These are phyloP conservation scores for Stenotaenia linearis DNA, from an alignment of 2,888 invertebrate genomes.

Conservation along the genomic window DNA sequence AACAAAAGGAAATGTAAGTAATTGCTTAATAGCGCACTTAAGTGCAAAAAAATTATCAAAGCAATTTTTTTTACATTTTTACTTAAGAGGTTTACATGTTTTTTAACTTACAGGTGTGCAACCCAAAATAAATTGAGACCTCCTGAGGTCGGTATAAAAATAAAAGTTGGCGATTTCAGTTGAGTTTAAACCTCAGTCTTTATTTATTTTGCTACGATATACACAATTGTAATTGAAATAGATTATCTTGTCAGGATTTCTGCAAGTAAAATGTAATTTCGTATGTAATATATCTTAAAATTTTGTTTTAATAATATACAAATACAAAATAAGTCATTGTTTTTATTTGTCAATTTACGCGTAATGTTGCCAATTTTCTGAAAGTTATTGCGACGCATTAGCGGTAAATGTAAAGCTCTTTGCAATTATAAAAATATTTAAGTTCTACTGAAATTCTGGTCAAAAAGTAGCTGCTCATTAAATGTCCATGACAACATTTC, in stretches of 20 bases:
- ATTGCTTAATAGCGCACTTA: not conserved
- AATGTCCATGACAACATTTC: not conserved
- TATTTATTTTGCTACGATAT: not conserved
- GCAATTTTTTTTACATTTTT: not conserved
- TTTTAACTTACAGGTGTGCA: not conserved
- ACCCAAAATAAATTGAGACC: not conserved
- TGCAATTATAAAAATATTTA: no score
- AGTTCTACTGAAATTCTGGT: no score
- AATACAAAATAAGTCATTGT: not conserved
- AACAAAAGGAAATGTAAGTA: not conserved
- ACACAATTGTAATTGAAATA: not conserved
- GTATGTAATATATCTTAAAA: not conserved
- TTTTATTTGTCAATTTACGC: not conserved
- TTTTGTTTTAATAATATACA: not conserved
- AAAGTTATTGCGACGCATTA: no score
- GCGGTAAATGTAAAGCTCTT: no score
- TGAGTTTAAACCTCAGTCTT: not conserved
- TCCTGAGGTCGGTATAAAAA: not conserved
- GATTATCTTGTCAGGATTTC: not conserved
- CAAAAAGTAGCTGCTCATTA: no score
- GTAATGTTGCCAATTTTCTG: not conserved
- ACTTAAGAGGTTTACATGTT: not conserved
- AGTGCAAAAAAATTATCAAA: not conserved
- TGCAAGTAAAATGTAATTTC: not conserved
- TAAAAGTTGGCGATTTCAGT: constrained; percentile 16